Base-by-base conservation (phyloP, 2,797 vertebrate species). In the Staurois parvus region DNA sequence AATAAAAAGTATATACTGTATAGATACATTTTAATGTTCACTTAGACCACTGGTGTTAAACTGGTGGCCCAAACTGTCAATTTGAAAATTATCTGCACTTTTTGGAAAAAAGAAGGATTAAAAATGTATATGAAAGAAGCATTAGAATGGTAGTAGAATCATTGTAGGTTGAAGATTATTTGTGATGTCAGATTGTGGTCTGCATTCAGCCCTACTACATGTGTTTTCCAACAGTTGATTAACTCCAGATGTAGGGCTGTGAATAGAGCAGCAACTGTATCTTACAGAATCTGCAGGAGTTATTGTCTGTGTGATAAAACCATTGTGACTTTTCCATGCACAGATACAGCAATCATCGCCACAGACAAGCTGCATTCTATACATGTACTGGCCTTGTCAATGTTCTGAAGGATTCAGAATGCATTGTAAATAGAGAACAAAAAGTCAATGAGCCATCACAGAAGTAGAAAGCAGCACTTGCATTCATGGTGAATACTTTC, bases 311-410 rank as follows among this genome's bases (percentile, higher is more conserved):
- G 34, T 11, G 37, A 76, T 19, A 77, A 30, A 84, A 59, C 32
- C 10, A 32, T 52, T 48, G 24, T 48, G 29, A 76, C 52, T 52
- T 48, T 19, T 75, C 17, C 19, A 15, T 24, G n/a, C 19, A 17
- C 74, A 29, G 74, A 32, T 72, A 40, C 32, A 12, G 45, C 32
- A 21, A 72, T 52, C n/a, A n/a, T 42, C 66, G 77, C 56, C 45
- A 84, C 69, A 59, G 82, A 40, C 26, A 19, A 8, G 26, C 26
- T 17, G 62, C 70, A 84, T 77, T 32, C 40, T 26, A 40, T 52
- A 62, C 74, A 69, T 67, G 56, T 28, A 48, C 42, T 56, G 45
- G 45, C 82, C 74, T 84, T 84, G 74, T 68, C 56, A 70, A 77
- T 76, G 82, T 76, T 76, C 62, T 4, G 21, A 48, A 52, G 48